Percentiles rank a stretch among this genome's conserved stretches.
These are phyloP conservation scores for Aphis craccivora DNA, from an alignment of 1,140 invertebrate species.

Conservation along the genomic window DNA sequence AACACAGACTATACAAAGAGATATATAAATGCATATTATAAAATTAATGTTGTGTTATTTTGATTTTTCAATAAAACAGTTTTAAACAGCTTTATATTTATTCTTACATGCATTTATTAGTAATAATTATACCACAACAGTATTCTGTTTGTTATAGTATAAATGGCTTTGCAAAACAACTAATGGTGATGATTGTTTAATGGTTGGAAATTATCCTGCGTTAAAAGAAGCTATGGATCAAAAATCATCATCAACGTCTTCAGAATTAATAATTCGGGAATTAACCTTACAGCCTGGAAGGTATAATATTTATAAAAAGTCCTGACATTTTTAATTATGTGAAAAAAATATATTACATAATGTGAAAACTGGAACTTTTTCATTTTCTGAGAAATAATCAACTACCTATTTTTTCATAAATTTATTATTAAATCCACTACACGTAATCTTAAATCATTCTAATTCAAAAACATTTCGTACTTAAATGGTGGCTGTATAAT, in stretches of 20 bases:
- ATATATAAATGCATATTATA: not conserved
- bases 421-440: too few species aligned
- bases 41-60: not conserved
- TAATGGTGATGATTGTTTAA: conserved; percentile 49
- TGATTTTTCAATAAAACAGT: not conserved
- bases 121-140: not conserved
- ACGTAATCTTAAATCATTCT: too few species aligned
- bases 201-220: conserved; percentile 35
- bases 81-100: not conserved
- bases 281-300: conserved; percentile 39
- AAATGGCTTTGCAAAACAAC: conserved; percentile 53
- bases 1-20: not conserved
- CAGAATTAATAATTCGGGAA: conserved; percentile 51
- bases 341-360: not conserved
- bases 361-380: not conserved
- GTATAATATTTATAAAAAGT: not conserved
- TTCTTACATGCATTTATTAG: not conserved
- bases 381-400: too few species aligned
- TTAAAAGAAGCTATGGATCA: conserved; percentile 30
- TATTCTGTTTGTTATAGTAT: not conserved
- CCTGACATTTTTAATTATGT: not conserved
- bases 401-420: too few species aligned
- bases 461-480: not conserved
- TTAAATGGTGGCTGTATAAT: not conserved
- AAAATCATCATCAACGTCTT: not conserved